Base-by-base conservation (phyloP, 2,888 invertebrate genomes). In the Hypercompe scribonia region DNA sequence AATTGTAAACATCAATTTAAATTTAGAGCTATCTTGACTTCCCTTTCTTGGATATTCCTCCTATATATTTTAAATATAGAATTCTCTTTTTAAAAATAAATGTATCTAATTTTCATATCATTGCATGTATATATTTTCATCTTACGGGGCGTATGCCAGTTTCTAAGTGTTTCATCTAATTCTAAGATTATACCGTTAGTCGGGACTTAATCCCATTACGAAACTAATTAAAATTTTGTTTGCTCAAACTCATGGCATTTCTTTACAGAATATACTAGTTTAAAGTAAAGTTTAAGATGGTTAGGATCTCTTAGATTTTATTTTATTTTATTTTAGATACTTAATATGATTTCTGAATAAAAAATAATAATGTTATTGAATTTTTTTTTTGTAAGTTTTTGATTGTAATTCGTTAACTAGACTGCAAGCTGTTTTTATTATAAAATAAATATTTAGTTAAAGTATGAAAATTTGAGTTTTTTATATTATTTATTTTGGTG, bases 161-260 rank as follows among this genome's bases (percentile, higher is more conserved):
- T 77, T 50, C 74, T 72, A 78, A 79, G 50, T 69, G 31, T 64
- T 74, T 72, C 65, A 21, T 70, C 69, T 72, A 39, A 65, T 72
- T 63, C 78, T 78, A 69, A 54, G n/a, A 61, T 71, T 76, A 42
- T 61, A 71, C 63, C 46, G 34, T 71, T 68, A 67, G 71, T 70
- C 36, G 67, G 42, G 72, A 77, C 72, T 73, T 36, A 39, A n/a
- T 68, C 63, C 67, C 63, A 33, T 75, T 80, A 74, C 63, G 73
- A 80, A 79, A 75, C 67, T 78, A 73, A 76, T 84, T 71, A 82
- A 91, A 85, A 87, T 92, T 93, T 93, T 89, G 87, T 94, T 95
- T 95, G 95, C 95, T 95, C 95, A 95, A 95, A 94, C 90, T 84
- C 87, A 94, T 93, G 91, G 95, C 95, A 95, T 95, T 95, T 95